Percentiles rank a stretch among this genome's conserved stretches.
Conservation (phyloP, 2,888 invertebrate species). For the Ceriagrion tenellum region DNA sequence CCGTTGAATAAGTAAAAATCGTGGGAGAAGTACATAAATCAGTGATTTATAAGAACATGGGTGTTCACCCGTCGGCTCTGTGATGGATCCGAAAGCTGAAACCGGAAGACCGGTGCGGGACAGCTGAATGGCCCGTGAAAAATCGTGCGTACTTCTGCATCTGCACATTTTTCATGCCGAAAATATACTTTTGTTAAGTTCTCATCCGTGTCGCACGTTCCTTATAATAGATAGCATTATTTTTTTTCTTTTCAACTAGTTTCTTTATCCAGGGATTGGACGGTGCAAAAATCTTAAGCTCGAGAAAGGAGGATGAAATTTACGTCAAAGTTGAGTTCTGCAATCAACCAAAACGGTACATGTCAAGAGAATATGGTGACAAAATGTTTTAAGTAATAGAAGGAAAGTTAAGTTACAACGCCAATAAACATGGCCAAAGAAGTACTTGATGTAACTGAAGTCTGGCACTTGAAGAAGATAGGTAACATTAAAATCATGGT, state of each 20-base stretch:
- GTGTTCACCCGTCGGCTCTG: not conserved
- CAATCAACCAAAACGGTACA: too few species aligned
- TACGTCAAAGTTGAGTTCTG: too few species aligned
- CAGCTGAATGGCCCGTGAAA: not conserved
- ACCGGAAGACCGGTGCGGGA: not conserved
- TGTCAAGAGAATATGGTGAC: too few species aligned
- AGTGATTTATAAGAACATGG: not conserved
- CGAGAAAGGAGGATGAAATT: too few species aligned
- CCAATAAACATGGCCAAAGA: too few species aligned
- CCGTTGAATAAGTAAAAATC: not conserved
- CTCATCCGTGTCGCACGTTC: not conserved
- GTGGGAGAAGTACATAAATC: not conserved
- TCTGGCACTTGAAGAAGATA: too few species aligned
- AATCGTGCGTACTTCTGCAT: not conserved
- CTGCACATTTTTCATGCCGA: not conserved
- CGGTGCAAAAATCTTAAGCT: too few species aligned
- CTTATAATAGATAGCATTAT: not conserved
- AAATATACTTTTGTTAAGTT: not conserved
- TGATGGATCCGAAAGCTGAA: not conserved
- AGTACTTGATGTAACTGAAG: too few species aligned
- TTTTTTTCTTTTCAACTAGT: not conserved
- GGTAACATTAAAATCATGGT: too few species aligned
- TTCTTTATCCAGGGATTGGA: too few species aligned
- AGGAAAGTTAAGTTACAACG: too few species aligned
- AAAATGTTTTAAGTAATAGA: too few species aligned